Evolutionary conservation across 2,113 vertebrate genomes (phyloP), one percentile per base, ranked within the genome.

Genomic region (Lichenostomus cassidix): DNA sequence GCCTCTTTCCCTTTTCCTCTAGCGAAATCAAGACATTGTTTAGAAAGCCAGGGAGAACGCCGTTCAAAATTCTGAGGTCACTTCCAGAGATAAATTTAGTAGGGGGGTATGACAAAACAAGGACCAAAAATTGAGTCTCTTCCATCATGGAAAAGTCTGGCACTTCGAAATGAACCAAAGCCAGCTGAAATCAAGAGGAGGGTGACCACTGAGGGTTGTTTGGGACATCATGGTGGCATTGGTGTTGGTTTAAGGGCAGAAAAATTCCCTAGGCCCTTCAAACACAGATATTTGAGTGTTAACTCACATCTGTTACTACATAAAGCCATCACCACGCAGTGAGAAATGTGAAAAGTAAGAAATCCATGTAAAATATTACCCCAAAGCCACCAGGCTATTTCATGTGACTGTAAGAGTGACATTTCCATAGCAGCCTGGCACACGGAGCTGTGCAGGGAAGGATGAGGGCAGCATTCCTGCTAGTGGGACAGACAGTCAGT

Each of bases 1-100:
- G 95, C 39, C 90, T 97, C 94, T 97, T 97, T 98, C 95, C 96
- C 93, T 97, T 98, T 97, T 98, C 97, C 97, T 97, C 90, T 94
- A 90, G 94, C 81, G 80, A 98, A 95, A 96, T 22, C 84, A 94
- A 81, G 83, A 91, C 94, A 96, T 97, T 98, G 97, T 98, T 97
- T 92, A 74, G 90, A 97, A 96, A 96, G 80, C 58, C 90, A 93
- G 95, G 92, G 92, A 93, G 95, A 97, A 90, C 20, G 63, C 74
- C 41, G 35, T 89, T 96, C 87, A 92, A 68, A 95, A 84, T 65
- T 67, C 95, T 97, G 96, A 98, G 91, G 85, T 97, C 91, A 97
- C 94, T 97, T 97, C 92, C 96, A 97, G 89, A 94, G 82, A 83
- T 64, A 96, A 94, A 95, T 76, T 78, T 65, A 84, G 94, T 42